Base-by-base conservation (phyloP, 2,113 vertebrate species). In the Rhipidura dahli region DNA sequence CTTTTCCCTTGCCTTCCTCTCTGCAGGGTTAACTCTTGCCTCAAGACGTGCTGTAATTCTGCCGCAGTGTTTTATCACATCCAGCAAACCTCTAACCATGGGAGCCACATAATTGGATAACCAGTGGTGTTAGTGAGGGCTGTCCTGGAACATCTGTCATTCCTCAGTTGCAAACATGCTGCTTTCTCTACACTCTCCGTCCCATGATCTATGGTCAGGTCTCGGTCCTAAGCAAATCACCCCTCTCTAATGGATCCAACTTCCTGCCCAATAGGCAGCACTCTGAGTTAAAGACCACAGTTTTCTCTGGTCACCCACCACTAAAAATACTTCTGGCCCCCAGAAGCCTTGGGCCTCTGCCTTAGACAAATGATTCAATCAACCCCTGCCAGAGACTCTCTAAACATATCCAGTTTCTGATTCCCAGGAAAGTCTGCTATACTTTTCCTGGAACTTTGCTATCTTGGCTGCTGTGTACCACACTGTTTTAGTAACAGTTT, bases 31-130 rank as follows among this genome's bases (percentile, higher is more conserved):
- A 61, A 69, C 2, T 8, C 14, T 53, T 33, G 23, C 15, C 19
- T 69, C n/a, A 39, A 61, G 54, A 12, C 2, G 37, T 45, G 19
- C 47, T n/a, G 47, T 39, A 53, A 53, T 78, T 78, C 45, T 53
- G n/a, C 9, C 0, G 0, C 27, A n/a, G 15, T 45, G 33, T 53
- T 78, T 87, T 77, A 51, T 68, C 44, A 26, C 0, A 1, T 69
- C 54, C 26, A 23, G 64, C 33, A 77, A 61, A 60, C 35, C 72
- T 59, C 20, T 37, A 22, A 27, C 27, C 13, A 21, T 33, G 39
- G 47, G 21, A 63, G 22, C 11, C 39, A 17, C 39, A 45, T 20
- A 26, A 39, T 37, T 45, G 27, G 33, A 27, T 26, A 45, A 22
- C 10, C 33, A 31, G 45, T 44, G 39, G 16, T 28, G 21, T 27